phyloP scores from a whole-genome alignment of 2,888 invertebrate species.

The Torymus tubicola region DNA sequence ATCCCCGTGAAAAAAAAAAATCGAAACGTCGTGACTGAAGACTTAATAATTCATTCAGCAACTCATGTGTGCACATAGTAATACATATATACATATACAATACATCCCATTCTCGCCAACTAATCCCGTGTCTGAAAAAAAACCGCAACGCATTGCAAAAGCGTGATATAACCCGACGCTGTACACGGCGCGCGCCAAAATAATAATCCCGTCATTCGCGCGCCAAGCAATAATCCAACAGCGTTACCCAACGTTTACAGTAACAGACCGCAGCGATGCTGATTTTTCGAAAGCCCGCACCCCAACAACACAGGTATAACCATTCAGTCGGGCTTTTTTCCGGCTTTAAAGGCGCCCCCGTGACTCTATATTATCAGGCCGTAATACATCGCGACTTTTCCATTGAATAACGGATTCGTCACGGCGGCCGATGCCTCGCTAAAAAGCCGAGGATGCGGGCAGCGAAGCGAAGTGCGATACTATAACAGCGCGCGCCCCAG shows the following conservation, averaged over 20 bases:
- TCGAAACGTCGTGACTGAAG: no score
- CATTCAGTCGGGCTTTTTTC: not conserved
- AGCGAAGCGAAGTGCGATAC: no score
- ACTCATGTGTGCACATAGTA: no score
- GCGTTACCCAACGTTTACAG: constrained; percentile 6
- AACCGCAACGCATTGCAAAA: not conserved
- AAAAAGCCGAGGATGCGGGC: not conserved
- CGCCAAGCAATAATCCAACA: not conserved
- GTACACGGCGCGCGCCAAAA: not conserved
- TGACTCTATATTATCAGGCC: not conserved
- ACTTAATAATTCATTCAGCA: no score
- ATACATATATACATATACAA: no score
- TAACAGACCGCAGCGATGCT: constrained; percentile 2
- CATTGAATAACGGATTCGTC: constrained; percentile 45
- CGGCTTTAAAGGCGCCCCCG: not conserved
- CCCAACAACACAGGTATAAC: no score
- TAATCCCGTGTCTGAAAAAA: no score
- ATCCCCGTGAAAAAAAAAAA: no score
- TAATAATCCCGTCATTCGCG: not conserved
- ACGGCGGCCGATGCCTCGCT: not conserved
- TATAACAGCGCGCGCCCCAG: no score
- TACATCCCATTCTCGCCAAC: no score
- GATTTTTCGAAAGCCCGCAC: not conserved
- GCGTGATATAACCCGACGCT: not conserved
- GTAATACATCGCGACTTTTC: constrained; percentile 12